Percentiles rank a stretch among this genome's conserved stretches.
Conservation (phyloP, 2,797 vertebrate species). For the Lithobates sylvaticus region DNA sequence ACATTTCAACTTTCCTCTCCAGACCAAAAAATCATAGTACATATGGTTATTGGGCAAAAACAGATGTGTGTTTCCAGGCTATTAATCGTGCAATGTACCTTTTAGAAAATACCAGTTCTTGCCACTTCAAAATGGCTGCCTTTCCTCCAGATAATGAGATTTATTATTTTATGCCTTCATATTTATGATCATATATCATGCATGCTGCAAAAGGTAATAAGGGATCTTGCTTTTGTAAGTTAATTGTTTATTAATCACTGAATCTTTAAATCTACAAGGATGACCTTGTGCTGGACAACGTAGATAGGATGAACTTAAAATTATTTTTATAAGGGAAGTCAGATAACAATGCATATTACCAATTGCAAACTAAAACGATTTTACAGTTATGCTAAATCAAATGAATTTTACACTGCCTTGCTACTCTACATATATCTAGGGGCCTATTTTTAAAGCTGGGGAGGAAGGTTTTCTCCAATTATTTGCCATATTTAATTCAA, state of each 20-base stretch:
- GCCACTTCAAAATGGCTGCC: slow-evolving; percentile 15
- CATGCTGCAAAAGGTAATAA: slow-evolving; percentile 2
- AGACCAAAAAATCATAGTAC: neutral
- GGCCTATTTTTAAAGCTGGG: no score
- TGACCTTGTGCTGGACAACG: neutral
- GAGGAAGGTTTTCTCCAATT: no score
- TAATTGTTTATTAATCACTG: slow-evolving; percentile 3
- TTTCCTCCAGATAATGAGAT: slow-evolving; percentile 7
- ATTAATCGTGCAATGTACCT: slow-evolving; percentile 30
- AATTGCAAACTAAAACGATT: no score
- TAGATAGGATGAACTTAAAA: neutral
- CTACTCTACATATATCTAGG: no score
- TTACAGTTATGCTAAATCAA: no score
- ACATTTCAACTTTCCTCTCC: slow-evolving; percentile 6
- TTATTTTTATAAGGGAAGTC: neutral
- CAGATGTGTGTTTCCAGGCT: slow-evolving; percentile 19
- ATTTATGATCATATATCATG: slow-evolving; percentile 20
- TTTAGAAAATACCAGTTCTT: slow-evolving; percentile 12
- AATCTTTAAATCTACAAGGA: slow-evolving; percentile 9
- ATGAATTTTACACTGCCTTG: no score
- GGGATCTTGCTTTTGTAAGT: slow-evolving; percentile 17
- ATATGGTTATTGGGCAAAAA: slow-evolving; percentile 7
- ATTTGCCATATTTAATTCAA: no score
- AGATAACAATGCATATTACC: neutral
- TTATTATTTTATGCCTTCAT: slow-evolving; percentile 18